phyloP scores from a whole-genome alignment of 2,888 invertebrate species.

The Pomacea canaliculata region DNA sequence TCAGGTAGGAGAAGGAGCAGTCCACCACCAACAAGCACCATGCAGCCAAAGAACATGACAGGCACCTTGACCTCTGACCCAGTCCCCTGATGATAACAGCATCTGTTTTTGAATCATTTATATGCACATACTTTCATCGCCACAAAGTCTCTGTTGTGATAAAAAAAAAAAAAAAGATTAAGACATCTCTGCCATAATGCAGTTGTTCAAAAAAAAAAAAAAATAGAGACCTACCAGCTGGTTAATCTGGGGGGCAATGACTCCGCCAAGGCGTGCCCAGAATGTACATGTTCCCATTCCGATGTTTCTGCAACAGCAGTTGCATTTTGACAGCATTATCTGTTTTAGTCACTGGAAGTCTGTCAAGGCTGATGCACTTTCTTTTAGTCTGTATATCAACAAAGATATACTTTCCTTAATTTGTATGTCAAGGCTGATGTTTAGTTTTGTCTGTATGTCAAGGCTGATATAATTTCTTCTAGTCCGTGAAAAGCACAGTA shows the following conservation, averaged over 20 bases:
- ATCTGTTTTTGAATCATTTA: no score
- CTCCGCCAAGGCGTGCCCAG: conserved; percentile 72
- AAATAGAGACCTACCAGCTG: conserved; percentile 48
- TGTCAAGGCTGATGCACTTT: no score
- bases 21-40: conserved; percentile 46
- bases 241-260: conserved; percentile 70
- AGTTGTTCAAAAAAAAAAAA: not conserved
- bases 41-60: conserved; percentile 52
- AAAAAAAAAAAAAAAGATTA: not conserved
- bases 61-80: conserved; percentile 35
- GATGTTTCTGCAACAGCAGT: conserved; percentile 54
- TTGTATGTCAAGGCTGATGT: no score
- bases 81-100: conserved; percentile 5
- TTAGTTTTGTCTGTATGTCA: no score
- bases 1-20: conserved; percentile 54
- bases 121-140: not conserved
- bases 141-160: not conserved
- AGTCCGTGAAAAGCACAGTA: no score
- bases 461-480: no score
- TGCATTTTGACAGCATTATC: not conserved
- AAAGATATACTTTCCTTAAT: no score
- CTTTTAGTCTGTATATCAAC: no score
- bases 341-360: no score
- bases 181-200: no score
- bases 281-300: conserved; percentile 72